Evolutionary conservation across 2,113 vertebrate species (phyloP).

Genomic region (Lanius ludovicianus): DNA sequence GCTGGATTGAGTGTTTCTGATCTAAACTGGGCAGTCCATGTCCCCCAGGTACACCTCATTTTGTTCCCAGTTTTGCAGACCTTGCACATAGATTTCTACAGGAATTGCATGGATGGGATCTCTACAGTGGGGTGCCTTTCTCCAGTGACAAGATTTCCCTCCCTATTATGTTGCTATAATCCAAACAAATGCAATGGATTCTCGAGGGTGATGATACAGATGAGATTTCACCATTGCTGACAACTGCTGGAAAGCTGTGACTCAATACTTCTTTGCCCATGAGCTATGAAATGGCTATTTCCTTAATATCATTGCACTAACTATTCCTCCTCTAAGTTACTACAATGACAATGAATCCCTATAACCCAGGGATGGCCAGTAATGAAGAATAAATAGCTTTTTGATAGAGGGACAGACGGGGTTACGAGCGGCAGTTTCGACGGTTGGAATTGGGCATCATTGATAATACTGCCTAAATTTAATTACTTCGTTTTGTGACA

Average conservation of each 20-base stretch:
- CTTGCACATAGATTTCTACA: neutral
- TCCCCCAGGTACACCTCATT: fast-evolving
- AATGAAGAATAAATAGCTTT: slow-evolving; percentile 61
- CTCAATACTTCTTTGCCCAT: neutral
- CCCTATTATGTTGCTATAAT: neutral
- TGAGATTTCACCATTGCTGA: neutral
- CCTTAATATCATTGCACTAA: slow-evolving; percentile 28
- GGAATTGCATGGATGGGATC: neutral
- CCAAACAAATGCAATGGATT: neutral
- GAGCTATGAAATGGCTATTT: slow-evolving; percentile 39
- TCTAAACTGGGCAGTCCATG: neutral
- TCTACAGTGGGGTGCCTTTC: neutral
- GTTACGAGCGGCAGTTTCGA: slow-evolving; percentile 27
- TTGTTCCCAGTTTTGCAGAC: neutral
- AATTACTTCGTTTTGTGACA: slow-evolving; percentile 33
- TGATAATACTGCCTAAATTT: slow-evolving; percentile 39
- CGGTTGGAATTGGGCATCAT: slow-evolving; percentile 2
- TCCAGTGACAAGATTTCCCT: neutral
- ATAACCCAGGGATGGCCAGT: slow-evolving; percentile 19
- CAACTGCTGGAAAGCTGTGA: neutral
- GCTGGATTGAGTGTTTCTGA: neutral
- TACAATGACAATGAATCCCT: slow-evolving; percentile 43
- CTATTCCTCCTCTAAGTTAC: slow-evolving; percentile 20
- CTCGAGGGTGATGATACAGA: neutral
- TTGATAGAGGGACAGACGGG: slow-evolving; percentile 35